Base-by-base conservation (phyloP, 2,797 vertebrate species). In the Macroramphosus scolopax region DNA sequence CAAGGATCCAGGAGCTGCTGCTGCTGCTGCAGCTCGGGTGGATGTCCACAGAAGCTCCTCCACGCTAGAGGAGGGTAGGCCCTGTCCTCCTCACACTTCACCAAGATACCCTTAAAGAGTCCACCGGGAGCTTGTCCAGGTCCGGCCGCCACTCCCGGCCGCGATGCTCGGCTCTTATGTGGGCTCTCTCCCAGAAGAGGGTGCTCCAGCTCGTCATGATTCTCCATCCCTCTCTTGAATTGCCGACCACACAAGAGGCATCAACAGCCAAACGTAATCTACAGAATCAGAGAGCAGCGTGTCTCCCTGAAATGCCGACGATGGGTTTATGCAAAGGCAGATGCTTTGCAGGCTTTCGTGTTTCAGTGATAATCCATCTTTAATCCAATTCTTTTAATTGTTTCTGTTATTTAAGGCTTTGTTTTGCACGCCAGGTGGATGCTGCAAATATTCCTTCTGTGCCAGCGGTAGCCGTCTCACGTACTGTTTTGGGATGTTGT, bases 1-100 rank as follows among this genome's bases (percentile, higher is more conserved):
- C 89, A 88, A 1, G 91, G 89, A 40, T 93, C 90, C 77, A 93
- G 78, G 1, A 90, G 75, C 67, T 93, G 91, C 48, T 89, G 89
- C 42, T 85, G 88, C 43, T 87, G 88, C 52, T 85, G 89, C 3
- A 68, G 54, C 47, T 89, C 81, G 11, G 80, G 68, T 15, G 76
- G 70, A n/a, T 83, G 81, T 48, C 84, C 73, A 18, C 84, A 83
- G 25, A 87, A 88, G 59, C 68, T 54, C 55, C 75, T 85, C 87
- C 88, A 89, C 1, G 71, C 57, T 41, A 82, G 47, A 0, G 87
- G 73, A 62, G 87, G 82, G 65, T 86, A 83, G 35, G 70, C 82
- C 33, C 68, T 68, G 67, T 89, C 88, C 72, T 91, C 88, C 57
- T 91, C 89, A 28, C 86, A 87, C 58, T 83, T 88, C 7, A 90